Evolutionary conservation across 2,797 vertebrate genomes (phyloP).

Genomic region (Pelochelys cantorii): DNA sequence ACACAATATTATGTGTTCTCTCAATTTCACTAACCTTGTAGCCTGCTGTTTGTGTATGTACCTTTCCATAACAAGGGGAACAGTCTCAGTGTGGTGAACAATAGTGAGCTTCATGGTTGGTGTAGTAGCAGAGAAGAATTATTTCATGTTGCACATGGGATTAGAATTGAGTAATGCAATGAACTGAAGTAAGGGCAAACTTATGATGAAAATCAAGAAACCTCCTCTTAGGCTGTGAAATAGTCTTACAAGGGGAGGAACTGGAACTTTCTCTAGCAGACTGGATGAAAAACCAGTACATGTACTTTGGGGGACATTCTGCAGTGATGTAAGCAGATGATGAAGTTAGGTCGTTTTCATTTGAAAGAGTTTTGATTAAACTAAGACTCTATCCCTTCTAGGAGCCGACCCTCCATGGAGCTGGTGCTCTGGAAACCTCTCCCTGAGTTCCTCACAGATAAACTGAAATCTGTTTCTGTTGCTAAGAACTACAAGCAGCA

Average conservation of each 20-base stretch:
- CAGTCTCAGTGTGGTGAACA: not conserved
- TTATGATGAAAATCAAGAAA: not conserved
- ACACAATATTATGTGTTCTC: not conserved
- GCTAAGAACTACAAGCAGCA: constrained; percentile 74
- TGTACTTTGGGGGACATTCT: constrained; percentile 2
- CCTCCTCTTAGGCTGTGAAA: not conserved
- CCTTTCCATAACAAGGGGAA: not conserved
- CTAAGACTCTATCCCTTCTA: constrained; percentile 57
- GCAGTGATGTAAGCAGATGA: not conserved
- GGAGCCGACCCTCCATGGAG: constrained; percentile 87
- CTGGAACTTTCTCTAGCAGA: not conserved
- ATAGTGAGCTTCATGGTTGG: not conserved
- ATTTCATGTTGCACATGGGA: not conserved
- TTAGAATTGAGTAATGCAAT: constrained; percentile 31
- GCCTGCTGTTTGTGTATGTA: not conserved
- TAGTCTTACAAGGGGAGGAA: not conserved
- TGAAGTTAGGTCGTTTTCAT: not conserved
- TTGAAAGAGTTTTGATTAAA: constrained; percentile 16
- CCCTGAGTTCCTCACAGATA: constrained; percentile 82
- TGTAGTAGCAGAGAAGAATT: not conserved
- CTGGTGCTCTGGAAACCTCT: constrained; percentile 86
- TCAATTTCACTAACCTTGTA: not conserved
- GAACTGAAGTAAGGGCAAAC: constrained; percentile 6
- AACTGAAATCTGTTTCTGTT: constrained; percentile 73
- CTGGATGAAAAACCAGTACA: accelerated